A percentile compares a stretch with the other conserved stretches of the same genome.
These are phyloP conservation scores for Marcusenius ussheri DNA, from an alignment of 2,113 vertebrate genomes.

Conservation along the genomic window DNA sequence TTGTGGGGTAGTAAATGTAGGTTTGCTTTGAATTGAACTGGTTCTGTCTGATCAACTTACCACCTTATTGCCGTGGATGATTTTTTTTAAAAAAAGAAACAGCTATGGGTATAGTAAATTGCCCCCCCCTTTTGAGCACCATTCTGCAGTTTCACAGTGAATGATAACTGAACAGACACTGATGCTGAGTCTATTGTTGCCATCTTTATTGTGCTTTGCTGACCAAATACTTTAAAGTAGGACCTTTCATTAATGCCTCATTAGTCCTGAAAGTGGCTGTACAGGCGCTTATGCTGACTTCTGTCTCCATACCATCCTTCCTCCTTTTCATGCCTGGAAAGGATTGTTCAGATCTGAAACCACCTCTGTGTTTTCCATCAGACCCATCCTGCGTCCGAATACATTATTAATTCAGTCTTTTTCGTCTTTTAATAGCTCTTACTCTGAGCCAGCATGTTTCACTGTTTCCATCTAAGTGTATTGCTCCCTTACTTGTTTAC, in stretches of 20 bases:
- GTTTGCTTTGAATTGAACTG: neutral
- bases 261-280: conserved; percentile 52
- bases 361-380: conserved; percentile 40
- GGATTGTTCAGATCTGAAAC: conserved; percentile 44
- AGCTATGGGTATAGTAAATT: neutral
- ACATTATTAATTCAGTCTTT: conserved; percentile 23
- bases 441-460: neutral
- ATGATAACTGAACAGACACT: neutral
- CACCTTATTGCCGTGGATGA: neutral
- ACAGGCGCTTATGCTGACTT: conserved; percentile 37
- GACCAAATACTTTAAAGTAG: conserved; percentile 54
- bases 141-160: neutral
- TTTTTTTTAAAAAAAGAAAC: neutral
- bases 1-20: neutral
- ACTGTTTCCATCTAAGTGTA: neutral
- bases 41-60: neutral
- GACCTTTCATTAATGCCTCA: conserved; percentile 66
- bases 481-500: neutral
- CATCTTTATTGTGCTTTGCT: conserved; percentile 55
- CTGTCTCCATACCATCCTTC: conserved; percentile 45
- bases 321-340: conserved; percentile 4
- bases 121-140: neutral
- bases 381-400: conserved; percentile 47
- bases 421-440: neutral
- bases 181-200: conserved; percentile 50